Percentiles rank a stretch among this genome's conserved stretches.
Conservation (phyloP, 1,140 invertebrate genomes). For the Heliconius hewitsoni region DNA sequence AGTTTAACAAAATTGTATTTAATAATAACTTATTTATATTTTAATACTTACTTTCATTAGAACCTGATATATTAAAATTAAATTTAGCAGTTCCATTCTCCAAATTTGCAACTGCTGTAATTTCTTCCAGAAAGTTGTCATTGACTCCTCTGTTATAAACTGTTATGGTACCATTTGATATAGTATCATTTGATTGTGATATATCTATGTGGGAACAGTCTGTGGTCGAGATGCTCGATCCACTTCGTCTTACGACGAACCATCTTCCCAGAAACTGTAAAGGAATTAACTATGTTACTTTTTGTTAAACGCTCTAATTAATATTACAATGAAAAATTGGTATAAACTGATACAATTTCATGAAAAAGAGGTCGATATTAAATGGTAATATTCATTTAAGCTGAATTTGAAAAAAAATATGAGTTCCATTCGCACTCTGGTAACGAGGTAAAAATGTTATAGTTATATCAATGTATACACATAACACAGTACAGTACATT, state of each 20-base stretch:
- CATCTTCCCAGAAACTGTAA: constrained; percentile 59
- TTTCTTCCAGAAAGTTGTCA: constrained; percentile 52
- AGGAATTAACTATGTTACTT: not conserved
- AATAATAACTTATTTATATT: not conserved
- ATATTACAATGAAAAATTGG: no score
- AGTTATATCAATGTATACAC: not conserved
- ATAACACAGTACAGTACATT: not conserved
- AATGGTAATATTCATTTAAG: no score
- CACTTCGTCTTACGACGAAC: constrained; percentile 48
- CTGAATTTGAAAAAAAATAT: no score
- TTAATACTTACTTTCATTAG: constrained; percentile 38
- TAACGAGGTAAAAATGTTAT: no score
- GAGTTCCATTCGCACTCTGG: no score
- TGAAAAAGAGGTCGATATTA: no score
- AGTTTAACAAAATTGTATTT: no score
- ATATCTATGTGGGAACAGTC: constrained; percentile 52
- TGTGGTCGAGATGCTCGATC: constrained; percentile 37
- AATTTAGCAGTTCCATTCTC: constrained; percentile 46
- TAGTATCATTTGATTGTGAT: constrained; percentile 20
- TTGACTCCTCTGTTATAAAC: constrained; percentile 43
- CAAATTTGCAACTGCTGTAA: constrained; percentile 35
- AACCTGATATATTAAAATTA: constrained; percentile 33
- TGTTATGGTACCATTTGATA: constrained; percentile 31
- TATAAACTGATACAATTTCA: no score
- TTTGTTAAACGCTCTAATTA: no score